Evolutionary conservation across 2,113 vertebrate species (phyloP), one percentile per base, ranked within the genome.

Genomic region (Scomber colias): DNA sequence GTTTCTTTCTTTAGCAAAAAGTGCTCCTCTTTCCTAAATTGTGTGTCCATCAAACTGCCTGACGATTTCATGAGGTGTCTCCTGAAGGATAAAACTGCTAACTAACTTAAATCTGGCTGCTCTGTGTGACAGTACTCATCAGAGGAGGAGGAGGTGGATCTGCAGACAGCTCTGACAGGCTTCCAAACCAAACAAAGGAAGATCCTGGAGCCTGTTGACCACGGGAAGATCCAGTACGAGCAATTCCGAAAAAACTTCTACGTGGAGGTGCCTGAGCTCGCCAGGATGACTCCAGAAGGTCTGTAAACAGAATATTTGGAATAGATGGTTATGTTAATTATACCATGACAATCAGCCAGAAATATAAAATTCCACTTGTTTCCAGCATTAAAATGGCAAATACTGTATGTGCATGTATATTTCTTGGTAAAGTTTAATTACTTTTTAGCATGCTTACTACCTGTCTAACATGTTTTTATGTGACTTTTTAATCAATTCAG

Each of bases 171-270:
- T 49, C 93, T 99, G 49, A 99, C 98, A 7, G 98, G 98, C 51
- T 99, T 97, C 70, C 98, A 99, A 92, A 99, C 97, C 69, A 99
- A 99, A 93, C 97, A 99, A 91, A 96, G 98, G 85, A 99, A 99
- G 79, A 90, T 99, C 51, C 92, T 99, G 15, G 98, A 99, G 93
- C 98, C 98, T 8, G 98, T 99, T 14, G 98, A 99, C 94, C 98
- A 99, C 75, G 95, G 96, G 56, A 99, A 99, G 92, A 99, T 99
- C 80, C 95, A 99, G 82, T 99, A 99, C 60, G 98, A 99, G 60
- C 11, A 97, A 0, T 99, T 96, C 90, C 96, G 98, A 80, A 99
- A 97, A 87, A 99, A 99, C 83, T 99, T 99, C 90, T 99, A 99
- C 0, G 98, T 99, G 35, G 98, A 99, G 93, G 98, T 99, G 82